Percentiles rank a stretch among this genome's conserved stretches.
phyloP scores from a whole-genome alignment of 2,797 vertebrate genomes.

The Sciurus vulgaris region DNA sequence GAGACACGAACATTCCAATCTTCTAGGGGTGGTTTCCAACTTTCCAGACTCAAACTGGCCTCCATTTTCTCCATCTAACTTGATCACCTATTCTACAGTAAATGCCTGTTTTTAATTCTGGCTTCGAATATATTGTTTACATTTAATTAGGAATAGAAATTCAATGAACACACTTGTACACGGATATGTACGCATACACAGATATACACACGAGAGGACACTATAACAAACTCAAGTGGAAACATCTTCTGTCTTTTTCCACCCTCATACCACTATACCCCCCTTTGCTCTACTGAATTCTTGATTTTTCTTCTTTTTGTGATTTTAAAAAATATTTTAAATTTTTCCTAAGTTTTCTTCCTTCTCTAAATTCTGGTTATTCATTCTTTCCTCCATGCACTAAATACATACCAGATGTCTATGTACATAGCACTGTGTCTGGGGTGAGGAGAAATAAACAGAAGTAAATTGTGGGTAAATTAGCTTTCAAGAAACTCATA shows the following conservation, averaged over 20 bases:
- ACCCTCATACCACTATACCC: neutral
- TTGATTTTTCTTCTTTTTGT: neutral
- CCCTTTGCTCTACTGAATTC: neutral
- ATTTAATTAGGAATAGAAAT: neutral
- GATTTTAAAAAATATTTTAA: neutral
- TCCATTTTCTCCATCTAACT: too few species aligned
- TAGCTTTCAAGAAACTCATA: neutral
- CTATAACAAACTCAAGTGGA: neutral
- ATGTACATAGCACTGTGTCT: neutral
- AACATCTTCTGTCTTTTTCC: neutral
- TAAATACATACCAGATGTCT: neutral
- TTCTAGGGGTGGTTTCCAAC: too few species aligned
- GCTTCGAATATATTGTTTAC: neutral
- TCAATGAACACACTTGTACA: accelerated
- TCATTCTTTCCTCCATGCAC: neutral
- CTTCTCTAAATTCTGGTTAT: neutral
- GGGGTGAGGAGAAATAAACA: neutral
- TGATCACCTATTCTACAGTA: too few species aligned
- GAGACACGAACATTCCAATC: too few species aligned
- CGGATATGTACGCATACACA: accelerated
- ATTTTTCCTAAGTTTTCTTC: neutral
- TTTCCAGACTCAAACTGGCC: too few species aligned
- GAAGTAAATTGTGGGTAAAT: neutral
- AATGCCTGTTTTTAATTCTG: too few species aligned
- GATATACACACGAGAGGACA: neutral